phyloP scores from a whole-genome alignment of 2,888 invertebrate species.

The Sphaerophoria taeniata region DNA sequence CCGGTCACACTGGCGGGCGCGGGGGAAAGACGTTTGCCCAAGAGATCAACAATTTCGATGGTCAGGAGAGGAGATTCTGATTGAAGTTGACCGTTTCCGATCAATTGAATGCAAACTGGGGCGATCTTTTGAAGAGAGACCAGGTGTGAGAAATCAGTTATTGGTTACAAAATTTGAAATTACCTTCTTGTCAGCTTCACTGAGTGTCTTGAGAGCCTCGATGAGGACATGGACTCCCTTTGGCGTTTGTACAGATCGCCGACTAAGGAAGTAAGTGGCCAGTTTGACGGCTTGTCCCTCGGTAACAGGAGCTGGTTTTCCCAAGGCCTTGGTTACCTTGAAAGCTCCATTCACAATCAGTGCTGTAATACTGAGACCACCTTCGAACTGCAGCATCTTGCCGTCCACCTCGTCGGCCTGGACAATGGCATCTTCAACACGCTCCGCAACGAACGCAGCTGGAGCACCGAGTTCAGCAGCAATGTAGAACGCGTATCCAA shows the following conservation, averaged over 20 bases:
- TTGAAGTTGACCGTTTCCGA: constrained; percentile 91
- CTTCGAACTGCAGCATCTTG: constrained; percentile 94
- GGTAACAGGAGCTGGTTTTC: constrained; percentile 88
- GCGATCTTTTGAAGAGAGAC: constrained; percentile 82
- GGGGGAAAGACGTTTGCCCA: constrained; percentile 87
- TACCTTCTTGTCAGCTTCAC: constrained; percentile 86
- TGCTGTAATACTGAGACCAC: constrained; percentile 91
- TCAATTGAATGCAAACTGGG: constrained; percentile 93
- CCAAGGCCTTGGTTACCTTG: constrained; percentile 85
- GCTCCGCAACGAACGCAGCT: constrained; percentile 87
- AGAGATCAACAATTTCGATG: constrained; percentile 89
- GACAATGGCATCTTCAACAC: constrained; percentile 95
- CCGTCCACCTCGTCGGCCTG: constrained; percentile 98
- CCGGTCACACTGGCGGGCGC: constrained; percentile 77
- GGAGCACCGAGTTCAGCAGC: constrained; percentile 88
- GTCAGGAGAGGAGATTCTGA: constrained; percentile 89
- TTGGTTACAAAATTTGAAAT: background rate
- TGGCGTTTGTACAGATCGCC: constrained; percentile 93
- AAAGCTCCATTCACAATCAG: constrained; percentile 85
- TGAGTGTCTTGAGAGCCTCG: constrained; percentile 87
- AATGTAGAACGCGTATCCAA: constrained; percentile 92
- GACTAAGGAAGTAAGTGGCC: constrained; percentile 93
- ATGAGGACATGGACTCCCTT: constrained; percentile 92
- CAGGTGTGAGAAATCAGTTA: too few species aligned
- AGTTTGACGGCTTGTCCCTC: constrained; percentile 94